Evolutionary conservation across 2,797 vertebrate genomes (phyloP).

Genomic region (Orientallactaga sibirica): DNA sequence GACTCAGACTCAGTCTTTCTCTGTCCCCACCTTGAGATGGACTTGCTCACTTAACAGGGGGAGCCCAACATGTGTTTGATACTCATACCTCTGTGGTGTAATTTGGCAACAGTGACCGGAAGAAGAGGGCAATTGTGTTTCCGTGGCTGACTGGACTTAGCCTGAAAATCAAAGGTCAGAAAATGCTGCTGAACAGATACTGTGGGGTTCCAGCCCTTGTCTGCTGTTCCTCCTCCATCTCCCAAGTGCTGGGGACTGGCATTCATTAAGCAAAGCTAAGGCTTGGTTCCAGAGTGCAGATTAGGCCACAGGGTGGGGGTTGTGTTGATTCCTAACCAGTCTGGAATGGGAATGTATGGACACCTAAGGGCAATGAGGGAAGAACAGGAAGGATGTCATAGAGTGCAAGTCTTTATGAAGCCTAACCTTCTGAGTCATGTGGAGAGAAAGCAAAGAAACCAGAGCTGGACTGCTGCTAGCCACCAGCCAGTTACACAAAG

Average conservation of each 20-base stretch:
- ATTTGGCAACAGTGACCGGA: slow-evolving; percentile 96
- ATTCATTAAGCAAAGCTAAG: background rate
- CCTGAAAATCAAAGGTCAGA: slow-evolving; percentile 71
- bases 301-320: background rate
- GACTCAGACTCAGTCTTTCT: background rate
- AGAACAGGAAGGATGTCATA: no score
- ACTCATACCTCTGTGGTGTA: slow-evolving; percentile 95
- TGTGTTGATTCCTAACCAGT: background rate
- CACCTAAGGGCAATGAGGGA: background rate
- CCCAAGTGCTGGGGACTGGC: background rate
- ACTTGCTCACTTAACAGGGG: background rate
- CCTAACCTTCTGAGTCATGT: background rate
- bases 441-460: no score
- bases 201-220: background rate
- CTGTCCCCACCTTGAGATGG: background rate
- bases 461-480: background rate
- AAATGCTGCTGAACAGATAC: background rate
- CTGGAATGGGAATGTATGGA: background rate
- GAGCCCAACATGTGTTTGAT: no score
- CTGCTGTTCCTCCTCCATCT: background rate
- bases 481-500: background rate
- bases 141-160: slow-evolving; percentile 89
- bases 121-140: slow-evolving; percentile 97
- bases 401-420: background rate
- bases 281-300: background rate